These are phyloP conservation scores for Ectemnius cavifrons DNA, from an alignment of 2,888 invertebrate genomes.

Conservation along the genomic window DNA sequence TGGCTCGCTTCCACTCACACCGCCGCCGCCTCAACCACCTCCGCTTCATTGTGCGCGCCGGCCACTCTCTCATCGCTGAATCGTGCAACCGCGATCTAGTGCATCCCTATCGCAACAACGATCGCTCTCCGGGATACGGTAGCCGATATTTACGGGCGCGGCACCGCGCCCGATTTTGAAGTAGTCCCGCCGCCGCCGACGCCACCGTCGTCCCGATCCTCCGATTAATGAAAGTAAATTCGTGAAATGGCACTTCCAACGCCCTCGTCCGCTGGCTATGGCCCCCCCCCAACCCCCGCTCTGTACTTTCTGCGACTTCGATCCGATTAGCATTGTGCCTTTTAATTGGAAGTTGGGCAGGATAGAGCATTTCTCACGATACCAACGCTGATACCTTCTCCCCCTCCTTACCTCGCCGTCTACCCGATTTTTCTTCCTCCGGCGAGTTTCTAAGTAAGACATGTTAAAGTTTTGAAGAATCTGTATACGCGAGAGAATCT, in stretches of 20 bases:
- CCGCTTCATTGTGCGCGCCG: conserved; percentile 43
- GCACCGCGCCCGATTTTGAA: conserved; percentile 67
- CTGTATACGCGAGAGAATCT: conserved; percentile 1
- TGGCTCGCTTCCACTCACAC: neutral
- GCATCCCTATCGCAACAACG: conserved; percentile 75
- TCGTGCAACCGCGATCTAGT: conserved; percentile 71
- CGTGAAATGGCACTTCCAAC: too few relatives aligned
- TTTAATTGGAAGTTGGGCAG: too few relatives aligned
- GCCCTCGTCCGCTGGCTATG: too few relatives aligned
- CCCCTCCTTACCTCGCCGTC: too few relatives aligned
- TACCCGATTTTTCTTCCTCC: too few relatives aligned
- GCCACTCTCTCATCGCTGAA: conserved; percentile 51
- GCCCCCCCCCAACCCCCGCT: too few relatives aligned
- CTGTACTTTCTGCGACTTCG: too few relatives aligned
- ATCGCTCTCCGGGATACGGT: conserved; percentile 70
- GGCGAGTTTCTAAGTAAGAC: conserved; percentile 15
- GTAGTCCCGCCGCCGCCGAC: conserved; percentile 52
- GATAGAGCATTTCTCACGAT: too few relatives aligned
- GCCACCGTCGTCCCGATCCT: too few relatives aligned
- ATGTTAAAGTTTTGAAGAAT: conserved; percentile 15
- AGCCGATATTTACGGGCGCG: conserved; percentile 63
- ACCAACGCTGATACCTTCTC: too few relatives aligned
- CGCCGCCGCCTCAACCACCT: conserved; percentile 26
- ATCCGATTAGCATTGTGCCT: too few relatives aligned
- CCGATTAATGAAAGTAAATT: too few relatives aligned